These are phyloP conservation scores for Rhodophaea formosa DNA, from an alignment of 2,888 invertebrate species.

Conservation along the genomic window DNA sequence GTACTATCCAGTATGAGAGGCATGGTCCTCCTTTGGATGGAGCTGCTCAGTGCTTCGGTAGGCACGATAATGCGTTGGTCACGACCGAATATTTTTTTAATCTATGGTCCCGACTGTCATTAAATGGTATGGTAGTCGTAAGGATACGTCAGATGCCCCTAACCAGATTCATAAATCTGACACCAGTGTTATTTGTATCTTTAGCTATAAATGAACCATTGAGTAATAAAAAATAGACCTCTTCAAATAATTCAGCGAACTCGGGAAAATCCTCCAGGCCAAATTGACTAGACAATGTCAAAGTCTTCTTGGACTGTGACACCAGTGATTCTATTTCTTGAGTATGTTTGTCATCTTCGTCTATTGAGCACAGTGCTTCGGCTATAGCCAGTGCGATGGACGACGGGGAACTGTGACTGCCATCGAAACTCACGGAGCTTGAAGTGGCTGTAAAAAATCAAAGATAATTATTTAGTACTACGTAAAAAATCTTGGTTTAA, in stretches of 20 bases:
- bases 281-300: slow-evolving; percentile 53
- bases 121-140: no score
- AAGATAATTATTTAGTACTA: background rate
- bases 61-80: no score
- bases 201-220: slow-evolving; percentile 82
- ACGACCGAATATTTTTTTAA: no score
- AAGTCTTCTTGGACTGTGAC: slow-evolving; percentile 71
- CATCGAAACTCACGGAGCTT: slow-evolving; percentile 66
- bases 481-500: no score
- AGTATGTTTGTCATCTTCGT: slow-evolving; percentile 90
- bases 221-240: slow-evolving; percentile 42
- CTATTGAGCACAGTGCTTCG: slow-evolving; percentile 89
- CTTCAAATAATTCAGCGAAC: slow-evolving; percentile 66
- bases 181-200: no score
- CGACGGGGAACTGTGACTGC: slow-evolving; percentile 63
- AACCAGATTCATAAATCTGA: no score
- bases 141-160: no score
- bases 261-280: slow-evolving; percentile 73
- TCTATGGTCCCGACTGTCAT: no score
- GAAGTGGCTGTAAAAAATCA: slow-evolving; percentile 45
- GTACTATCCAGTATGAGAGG: no score
- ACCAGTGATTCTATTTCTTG: slow-evolving; percentile 85
- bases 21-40: no score
- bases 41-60: no score
- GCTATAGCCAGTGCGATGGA: slow-evolving; percentile 86